A percentile compares a stretch with the other conserved stretches of the same genome.
These are phyloP conservation scores for Stichodactyla mertensii DNA, from an alignment of 64 coral and sea anemone genomes.

Conservation along the genomic window DNA sequence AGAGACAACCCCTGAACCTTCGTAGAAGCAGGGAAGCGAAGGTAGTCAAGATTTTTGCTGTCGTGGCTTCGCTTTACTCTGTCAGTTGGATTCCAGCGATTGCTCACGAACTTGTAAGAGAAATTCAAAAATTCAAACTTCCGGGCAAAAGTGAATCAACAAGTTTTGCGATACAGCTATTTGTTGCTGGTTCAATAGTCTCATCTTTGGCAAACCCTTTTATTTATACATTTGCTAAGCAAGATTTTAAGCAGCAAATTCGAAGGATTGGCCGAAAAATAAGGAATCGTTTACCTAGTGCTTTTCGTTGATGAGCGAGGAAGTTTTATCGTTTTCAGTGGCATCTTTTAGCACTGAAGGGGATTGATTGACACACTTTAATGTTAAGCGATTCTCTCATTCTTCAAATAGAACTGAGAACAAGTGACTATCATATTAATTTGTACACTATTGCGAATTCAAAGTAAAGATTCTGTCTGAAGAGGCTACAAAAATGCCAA, in stretches of 20 bases:
- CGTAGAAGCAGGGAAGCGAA: not conserved
- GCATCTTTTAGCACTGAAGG: no score
- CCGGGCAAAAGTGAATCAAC: not conserved
- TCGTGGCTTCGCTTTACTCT: not conserved
- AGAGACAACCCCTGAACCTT: not conserved
- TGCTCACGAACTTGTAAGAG: not conserved
- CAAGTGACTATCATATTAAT: no score
- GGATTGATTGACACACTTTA: no score
- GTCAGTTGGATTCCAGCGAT: conserved; percentile 9
- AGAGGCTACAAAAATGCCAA: no score
- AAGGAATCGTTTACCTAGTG: no score
- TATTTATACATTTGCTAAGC: conserved; percentile 54
- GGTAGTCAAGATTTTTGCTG: not conserved
- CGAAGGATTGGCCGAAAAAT: not conserved
- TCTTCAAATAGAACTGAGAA: no score
- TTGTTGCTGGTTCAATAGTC: not conserved
- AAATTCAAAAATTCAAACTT: not conserved
- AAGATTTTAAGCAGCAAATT: conserved; percentile 34
- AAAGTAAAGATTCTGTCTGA: no score
- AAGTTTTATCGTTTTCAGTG: no score
- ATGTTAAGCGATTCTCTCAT: no score
- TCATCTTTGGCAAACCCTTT: conserved; percentile 45
- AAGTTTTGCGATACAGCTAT: not conserved
- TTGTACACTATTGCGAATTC: no score
- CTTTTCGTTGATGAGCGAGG: no score